A percentile compares a stretch with the other conserved stretches of the same genome.
Conservation (phyloP, 2,113 vertebrate genomes). For the Stomatorhinus ivindoensis region DNA sequence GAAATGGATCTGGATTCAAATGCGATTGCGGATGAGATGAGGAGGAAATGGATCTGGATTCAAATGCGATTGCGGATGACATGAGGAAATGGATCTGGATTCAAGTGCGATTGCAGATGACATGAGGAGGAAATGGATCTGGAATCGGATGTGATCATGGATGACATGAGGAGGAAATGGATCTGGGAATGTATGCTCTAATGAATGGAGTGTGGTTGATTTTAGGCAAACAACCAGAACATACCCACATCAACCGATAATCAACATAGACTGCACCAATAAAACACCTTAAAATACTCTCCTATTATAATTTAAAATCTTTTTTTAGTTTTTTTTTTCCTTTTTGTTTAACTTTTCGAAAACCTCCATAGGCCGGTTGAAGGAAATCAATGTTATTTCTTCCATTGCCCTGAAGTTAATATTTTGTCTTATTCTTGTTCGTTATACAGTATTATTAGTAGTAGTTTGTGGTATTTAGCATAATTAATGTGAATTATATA, state of each 20-base stretch:
- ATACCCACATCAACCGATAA: conserved; percentile 9
- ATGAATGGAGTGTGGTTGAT: not conserved
- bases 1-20: not conserved
- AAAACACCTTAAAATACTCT: conserved; percentile 14
- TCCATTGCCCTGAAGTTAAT: conserved; percentile 10
- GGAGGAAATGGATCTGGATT: not conserved
- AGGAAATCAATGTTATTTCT: not conserved
- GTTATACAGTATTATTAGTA: not conserved
- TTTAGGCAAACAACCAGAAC: not conserved
- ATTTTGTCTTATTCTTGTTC: conserved; percentile 1
- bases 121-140: not conserved
- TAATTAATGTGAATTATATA: conserved; percentile 20
- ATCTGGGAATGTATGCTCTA: not conserved
- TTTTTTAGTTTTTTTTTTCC: not conserved
- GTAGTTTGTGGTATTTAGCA: conserved; percentile 20
- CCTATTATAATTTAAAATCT: conserved; percentile 2
- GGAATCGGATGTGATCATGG: not conserved
- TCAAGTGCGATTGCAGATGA: too few relatives aligned
- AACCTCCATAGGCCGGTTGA: conserved; percentile 11
- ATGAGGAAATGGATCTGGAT: too few relatives aligned
- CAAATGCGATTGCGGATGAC: not conserved
- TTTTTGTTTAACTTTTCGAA: not conserved
- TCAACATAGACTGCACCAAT: not conserved
- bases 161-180: not conserved
- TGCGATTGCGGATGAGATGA: not conserved